phyloP scores from a whole-genome alignment of 2,113 vertebrate genomes.

The Aphyosemion australe region DNA sequence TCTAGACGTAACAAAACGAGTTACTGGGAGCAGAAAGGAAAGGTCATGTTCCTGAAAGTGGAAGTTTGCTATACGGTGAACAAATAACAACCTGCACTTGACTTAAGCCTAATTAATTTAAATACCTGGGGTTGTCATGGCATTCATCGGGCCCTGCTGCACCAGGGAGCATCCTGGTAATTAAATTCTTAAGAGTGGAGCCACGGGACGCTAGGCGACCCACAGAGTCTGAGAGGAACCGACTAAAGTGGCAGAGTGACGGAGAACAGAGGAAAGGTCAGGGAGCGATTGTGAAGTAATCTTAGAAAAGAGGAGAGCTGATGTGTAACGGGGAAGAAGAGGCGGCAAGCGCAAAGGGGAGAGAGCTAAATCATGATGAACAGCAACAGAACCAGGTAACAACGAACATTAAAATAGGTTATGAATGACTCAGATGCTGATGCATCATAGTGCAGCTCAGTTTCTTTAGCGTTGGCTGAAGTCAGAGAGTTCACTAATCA shows the following conservation, averaged over 20 bases:
- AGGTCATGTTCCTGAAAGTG: slow-evolving; percentile 2
- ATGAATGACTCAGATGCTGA: too few relatives aligned
- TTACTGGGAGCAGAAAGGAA: not conserved
- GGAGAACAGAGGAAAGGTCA: slow-evolving; percentile 34
- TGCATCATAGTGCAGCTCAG: too few relatives aligned
- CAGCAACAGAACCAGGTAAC: too few relatives aligned
- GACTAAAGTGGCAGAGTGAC: not conserved
- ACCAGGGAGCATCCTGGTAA: slow-evolving; percentile 43
- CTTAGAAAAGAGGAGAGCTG: not conserved
- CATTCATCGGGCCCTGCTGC: slow-evolving; percentile 46
- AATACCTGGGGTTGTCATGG: slow-evolving; percentile 35
- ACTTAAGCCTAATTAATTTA: slow-evolving; percentile 52
- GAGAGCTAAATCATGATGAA: too few relatives aligned
- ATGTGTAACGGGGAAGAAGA: not conserved
- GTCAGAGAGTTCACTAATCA: too few relatives aligned
- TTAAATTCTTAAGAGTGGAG: slow-evolving; percentile 54
- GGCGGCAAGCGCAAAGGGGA: not conserved
- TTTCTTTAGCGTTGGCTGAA: too few relatives aligned
- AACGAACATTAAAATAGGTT: too few relatives aligned
- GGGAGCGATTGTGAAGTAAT: slow-evolving; percentile 21
- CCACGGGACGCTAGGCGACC: slow-evolving; percentile 37
- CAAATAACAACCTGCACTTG: slow-evolving; percentile 20
- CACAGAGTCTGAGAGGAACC: slow-evolving; percentile 26
- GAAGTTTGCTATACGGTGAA: slow-evolving; percentile 4
- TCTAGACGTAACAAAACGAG: not conserved